Conservation (phyloP, 2,113 vertebrate species). For the Perccottus glenii region DNA sequence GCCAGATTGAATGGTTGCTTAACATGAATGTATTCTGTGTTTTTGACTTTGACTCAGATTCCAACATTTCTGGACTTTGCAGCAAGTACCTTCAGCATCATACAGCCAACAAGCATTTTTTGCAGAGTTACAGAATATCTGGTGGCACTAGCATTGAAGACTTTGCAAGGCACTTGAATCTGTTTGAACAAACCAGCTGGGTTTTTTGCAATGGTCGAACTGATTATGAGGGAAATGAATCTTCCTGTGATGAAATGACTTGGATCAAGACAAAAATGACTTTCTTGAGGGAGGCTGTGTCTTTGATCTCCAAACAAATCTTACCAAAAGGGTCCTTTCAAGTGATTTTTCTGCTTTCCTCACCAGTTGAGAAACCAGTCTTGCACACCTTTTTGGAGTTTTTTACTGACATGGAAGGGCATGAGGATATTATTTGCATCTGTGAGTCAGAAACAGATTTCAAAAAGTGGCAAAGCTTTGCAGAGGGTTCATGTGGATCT, state of each 20-base stretch:
- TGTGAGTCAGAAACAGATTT: constrained; percentile 78
- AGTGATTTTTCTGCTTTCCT: constrained; percentile 81
- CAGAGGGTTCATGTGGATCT: constrained; percentile 73
- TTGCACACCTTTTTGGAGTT: constrained; percentile 84
- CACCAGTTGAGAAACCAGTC: constrained; percentile 79
- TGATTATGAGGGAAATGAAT: constrained; percentile 77
- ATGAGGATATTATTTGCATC: constrained; percentile 82
- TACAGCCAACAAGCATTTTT: constrained; percentile 73
- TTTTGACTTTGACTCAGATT: constrained; percentile 86
- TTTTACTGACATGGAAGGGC: constrained; percentile 82
- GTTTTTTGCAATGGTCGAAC: constrained; percentile 86
- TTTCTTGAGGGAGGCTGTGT: constrained; percentile 76
- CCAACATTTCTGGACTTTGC: constrained; percentile 79
- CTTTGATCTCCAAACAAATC: constrained; percentile 81
- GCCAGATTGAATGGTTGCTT: constrained; percentile 75
- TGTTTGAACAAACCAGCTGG: constrained; percentile 86
- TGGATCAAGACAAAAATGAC: constrained; percentile 83
- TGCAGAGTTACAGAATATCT: constrained; percentile 75
- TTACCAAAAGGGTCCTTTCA: constrained; percentile 78
- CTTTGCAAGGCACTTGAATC: constrained; percentile 61
- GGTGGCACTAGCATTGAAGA: constrained; percentile 53
- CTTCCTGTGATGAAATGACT: constrained; percentile 78
- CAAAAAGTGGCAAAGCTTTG: constrained; percentile 75
- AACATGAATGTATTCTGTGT: constrained; percentile 83
- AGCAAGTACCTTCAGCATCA: constrained; percentile 75